phyloP scores from a whole-genome alignment of 2,113 vertebrate genomes.

The Phycodurus eques region DNA sequence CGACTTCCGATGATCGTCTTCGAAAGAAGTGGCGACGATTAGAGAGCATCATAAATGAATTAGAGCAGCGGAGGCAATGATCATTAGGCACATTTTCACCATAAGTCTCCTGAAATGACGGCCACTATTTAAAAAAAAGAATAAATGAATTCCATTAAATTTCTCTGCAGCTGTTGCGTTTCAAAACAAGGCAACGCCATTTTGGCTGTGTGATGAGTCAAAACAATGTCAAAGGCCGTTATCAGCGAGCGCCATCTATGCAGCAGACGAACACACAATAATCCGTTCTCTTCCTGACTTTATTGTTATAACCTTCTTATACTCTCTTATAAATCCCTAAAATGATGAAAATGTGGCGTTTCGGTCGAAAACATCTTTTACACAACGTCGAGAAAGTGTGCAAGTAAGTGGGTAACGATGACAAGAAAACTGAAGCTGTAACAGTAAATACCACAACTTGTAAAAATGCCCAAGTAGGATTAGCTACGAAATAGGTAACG shows the following conservation, averaged over 20 bases:
- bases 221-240: slow-evolving; percentile 19
- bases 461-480: no score
- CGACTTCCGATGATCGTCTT: background rate
- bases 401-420: no score
- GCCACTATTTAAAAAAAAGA: background rate
- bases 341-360: background rate
- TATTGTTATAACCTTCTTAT: background rate
- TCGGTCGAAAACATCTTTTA: background rate
- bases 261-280: background rate
- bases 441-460: no score
- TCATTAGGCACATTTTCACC: slow-evolving; percentile 50
- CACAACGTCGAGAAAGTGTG: no score
- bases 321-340: background rate
- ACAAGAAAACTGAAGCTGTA: no score
- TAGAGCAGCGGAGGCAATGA: slow-evolving; percentile 49
- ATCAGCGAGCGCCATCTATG: background rate
- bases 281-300: background rate
- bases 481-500: no score
- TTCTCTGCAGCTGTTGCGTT: slow-evolving; percentile 1
- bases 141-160: no score
- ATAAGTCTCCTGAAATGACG: slow-evolving; percentile 14
- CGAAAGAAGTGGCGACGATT: slow-evolving; percentile 28
- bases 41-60: slow-evolving; percentile 49
- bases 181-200: slow-evolving; percentile 2
- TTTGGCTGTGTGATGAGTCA: slow-evolving; percentile 43